phyloP scores from a whole-genome alignment of 2,888 invertebrate genomes.

The Pristionchus mayeri region DNA sequence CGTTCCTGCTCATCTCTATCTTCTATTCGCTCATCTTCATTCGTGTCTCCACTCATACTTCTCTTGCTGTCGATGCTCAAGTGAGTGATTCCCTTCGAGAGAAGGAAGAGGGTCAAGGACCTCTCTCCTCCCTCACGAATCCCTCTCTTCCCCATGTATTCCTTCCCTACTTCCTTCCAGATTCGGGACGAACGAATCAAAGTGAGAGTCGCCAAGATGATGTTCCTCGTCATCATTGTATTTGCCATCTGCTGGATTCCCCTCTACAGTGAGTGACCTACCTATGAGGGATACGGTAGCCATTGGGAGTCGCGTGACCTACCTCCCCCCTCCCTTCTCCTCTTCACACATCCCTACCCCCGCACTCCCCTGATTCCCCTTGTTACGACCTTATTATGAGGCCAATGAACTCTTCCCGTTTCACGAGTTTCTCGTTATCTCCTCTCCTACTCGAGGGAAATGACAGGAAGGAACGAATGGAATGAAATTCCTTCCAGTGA shows the following conservation, averaged over 20 bases:
- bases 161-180: constrained; percentile 54
- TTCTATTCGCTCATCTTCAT: constrained; percentile 73
- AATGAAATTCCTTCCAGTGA: constrained; percentile 56
- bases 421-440: constrained; percentile 26
- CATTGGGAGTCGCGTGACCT: not conserved
- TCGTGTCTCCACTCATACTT: constrained; percentile 70
- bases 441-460: not conserved
- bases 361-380: not conserved
- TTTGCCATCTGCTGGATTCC: constrained; percentile 75
- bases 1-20: constrained; percentile 71
- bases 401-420: constrained; percentile 16
- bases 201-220: constrained; percentile 75
- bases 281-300: constrained; percentile 12
- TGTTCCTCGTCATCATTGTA: constrained; percentile 75
- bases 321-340: not conserved
- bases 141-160: not conserved
- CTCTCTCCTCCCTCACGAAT: not conserved
- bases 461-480: not conserved
- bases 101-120: constrained; percentile 23
- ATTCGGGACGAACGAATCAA: constrained; percentile 74
- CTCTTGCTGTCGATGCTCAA: constrained; percentile 75
- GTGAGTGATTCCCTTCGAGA: constrained; percentile 54
- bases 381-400: constrained; percentile 9
- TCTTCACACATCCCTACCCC: not conserved
- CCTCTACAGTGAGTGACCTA: constrained; percentile 66